Conservation (phyloP, 2,113 vertebrate genomes). For the Paracanthobrama guichenoti region DNA sequence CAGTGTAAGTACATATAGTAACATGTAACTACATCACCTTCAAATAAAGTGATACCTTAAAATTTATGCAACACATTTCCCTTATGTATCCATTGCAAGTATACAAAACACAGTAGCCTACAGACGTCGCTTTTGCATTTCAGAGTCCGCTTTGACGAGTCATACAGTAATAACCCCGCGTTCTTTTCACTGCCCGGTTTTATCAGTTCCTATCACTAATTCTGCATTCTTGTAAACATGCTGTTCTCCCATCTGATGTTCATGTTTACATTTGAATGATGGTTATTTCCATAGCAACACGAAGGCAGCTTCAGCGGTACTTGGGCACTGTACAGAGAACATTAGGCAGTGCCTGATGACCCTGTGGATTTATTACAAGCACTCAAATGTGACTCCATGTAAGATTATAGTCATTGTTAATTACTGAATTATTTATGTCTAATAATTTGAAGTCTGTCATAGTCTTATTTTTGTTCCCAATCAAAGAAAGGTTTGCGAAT, state of each 20-base stretch:
- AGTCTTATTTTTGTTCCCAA: conserved; percentile 47
- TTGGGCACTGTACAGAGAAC: conserved; percentile 27
- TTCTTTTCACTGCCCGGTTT: conserved; percentile 21
- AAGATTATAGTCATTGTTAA: conserved; percentile 28
- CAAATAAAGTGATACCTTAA: no score
- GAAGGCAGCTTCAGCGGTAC: conserved; percentile 31
- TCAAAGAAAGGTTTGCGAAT: conserved; percentile 27
- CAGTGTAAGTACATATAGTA: no score
- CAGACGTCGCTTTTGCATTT: conserved; percentile 44
- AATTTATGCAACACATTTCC: conserved; percentile 48
- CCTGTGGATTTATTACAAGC: conserved; percentile 12
- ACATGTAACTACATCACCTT: no score
- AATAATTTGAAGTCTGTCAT: neutral
- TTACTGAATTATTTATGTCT: conserved; percentile 50
- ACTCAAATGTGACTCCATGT: conserved; percentile 20
- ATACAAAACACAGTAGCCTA: conserved; percentile 39
- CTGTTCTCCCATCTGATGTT: conserved; percentile 19
- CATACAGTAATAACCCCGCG: neutral
- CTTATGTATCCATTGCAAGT: conserved; percentile 13
- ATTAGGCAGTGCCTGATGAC: conserved; percentile 20
- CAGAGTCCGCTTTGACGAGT: conserved; percentile 25
- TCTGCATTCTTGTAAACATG: neutral
- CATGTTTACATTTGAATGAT: conserved; percentile 46
- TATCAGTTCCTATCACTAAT: conserved; percentile 29
- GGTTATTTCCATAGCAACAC: conserved; percentile 36